Percentiles rank a stretch among this genome's conserved stretches.
Evolutionary conservation across 2,888 invertebrate genomes (phyloP).

Genomic region (Cerastoderma edule): DNA sequence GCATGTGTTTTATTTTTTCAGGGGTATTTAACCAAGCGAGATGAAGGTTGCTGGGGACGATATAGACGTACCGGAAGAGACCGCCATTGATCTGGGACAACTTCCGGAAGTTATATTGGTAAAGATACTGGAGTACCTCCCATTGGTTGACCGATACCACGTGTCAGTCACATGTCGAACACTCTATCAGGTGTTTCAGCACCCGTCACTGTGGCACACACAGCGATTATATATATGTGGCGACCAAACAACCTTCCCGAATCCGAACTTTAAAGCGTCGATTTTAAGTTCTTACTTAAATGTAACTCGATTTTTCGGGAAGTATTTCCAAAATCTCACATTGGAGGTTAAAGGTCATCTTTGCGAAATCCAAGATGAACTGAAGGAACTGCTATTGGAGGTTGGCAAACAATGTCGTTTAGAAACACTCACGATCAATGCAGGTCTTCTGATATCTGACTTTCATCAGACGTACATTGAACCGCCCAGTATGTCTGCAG

Average conservation of each 20-base stretch:
- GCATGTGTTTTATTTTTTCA: no score
- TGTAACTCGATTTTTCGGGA: constrained; percentile 71
- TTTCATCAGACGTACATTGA: constrained; percentile 52
- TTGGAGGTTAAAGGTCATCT: constrained; percentile 67
- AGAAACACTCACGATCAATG: constrained; percentile 71
- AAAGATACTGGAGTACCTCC: constrained; percentile 66
- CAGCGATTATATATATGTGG: constrained; percentile 55
- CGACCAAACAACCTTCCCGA: background rate
- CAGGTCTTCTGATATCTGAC: constrained; percentile 65
- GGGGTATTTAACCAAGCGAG: no score
- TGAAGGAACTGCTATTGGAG: constrained; percentile 60
- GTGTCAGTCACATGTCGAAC: constrained; percentile 70
- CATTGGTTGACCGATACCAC: constrained; percentile 63
- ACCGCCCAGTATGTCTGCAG: constrained; percentile 55
- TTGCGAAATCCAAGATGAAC: constrained; percentile 57
- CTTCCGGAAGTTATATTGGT: constrained; percentile 77
- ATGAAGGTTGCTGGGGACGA: no score
- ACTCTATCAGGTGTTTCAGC: constrained; percentile 71
- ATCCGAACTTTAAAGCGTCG: constrained; percentile 32
- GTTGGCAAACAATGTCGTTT: constrained; percentile 70
- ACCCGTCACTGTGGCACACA: constrained; percentile 75
- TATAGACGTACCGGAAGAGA: no score
- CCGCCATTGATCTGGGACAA: no score
- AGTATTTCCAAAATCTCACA: constrained; percentile 73
- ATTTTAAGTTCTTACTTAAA: constrained; percentile 22